phyloP scores from a whole-genome alignment of 1,140 invertebrate species.

The Bombus balteatus region DNA sequence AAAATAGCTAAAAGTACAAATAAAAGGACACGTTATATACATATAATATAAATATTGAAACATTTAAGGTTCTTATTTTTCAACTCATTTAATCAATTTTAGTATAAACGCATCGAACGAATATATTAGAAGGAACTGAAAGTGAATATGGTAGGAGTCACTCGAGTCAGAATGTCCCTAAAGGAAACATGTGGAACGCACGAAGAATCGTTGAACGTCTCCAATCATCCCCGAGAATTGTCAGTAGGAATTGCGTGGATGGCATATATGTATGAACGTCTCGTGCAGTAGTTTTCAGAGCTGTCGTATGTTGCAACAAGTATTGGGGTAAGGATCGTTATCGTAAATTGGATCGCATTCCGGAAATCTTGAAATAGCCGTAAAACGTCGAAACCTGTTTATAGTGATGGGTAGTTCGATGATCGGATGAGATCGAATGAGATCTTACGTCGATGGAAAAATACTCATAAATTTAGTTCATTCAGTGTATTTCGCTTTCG shows the following conservation, averaged over 20 bases:
- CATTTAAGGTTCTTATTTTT: background rate
- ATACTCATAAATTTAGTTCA: background rate
- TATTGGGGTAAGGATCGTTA: conserved; percentile 60
- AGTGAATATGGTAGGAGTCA: background rate
- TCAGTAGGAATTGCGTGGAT: conserved; percentile 2
- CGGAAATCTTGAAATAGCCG: conserved; percentile 62
- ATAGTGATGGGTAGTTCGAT: background rate
- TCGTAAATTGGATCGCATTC: conserved; percentile 74
- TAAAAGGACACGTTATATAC: no score
- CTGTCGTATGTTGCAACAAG: background rate
- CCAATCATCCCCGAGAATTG: background rate
- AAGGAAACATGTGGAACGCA: background rate
- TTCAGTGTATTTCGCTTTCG: background rate
- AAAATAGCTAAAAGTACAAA: background rate
- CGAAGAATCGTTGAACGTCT: background rate
- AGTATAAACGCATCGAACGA: background rate
- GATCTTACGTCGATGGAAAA: background rate
- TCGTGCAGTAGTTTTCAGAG: conserved; percentile 1
- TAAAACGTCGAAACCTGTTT: conserved; percentile 52
- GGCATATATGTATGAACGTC: conserved; percentile 25
- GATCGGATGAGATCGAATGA: background rate
- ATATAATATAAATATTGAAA: background rate
- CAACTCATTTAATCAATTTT: background rate
- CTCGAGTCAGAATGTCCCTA: background rate
- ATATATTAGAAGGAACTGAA: background rate